Conservation (phyloP, 2,888 invertebrate species). For the Ypsolopha scabrella region DNA sequence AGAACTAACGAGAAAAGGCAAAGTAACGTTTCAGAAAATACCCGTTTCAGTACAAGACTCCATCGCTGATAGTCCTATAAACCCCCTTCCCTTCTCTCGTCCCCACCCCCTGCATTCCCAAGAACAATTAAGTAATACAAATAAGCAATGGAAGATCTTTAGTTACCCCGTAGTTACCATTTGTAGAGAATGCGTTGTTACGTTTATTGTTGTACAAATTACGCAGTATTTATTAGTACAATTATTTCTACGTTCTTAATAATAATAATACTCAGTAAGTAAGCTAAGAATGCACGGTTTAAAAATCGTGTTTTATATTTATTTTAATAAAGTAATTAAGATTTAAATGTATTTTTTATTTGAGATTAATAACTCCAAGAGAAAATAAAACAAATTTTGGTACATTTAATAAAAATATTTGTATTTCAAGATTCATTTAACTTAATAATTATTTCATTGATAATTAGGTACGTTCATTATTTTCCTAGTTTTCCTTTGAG, state of each 20-base stretch:
- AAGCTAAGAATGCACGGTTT: not conserved
- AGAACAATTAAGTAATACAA: not conserved
- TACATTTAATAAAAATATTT: no score
- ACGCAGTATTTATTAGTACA: slow-evolving; percentile 3
- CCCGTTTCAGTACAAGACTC: not conserved
- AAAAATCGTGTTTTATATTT: not conserved
- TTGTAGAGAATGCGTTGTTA: not conserved
- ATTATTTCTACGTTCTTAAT: not conserved
- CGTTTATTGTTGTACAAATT: not conserved
- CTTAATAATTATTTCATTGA: no score
- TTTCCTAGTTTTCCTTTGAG: no score
- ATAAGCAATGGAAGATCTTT: not conserved
- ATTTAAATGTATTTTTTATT: not conserved
- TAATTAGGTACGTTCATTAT: no score
- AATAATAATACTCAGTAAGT: not conserved
- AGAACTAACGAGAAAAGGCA: no score
- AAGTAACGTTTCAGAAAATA: no score
- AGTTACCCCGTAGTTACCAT: not conserved
- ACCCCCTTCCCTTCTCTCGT: no score
- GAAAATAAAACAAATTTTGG: no score
- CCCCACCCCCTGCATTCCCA: no score
- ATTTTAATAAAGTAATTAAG: not conserved
- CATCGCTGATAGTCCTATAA: no score
- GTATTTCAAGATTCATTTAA: no score
- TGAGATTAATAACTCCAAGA: not conserved